Percentiles rank a stretch among this genome's conserved stretches.
Evolutionary conservation across 2,888 invertebrate species (phyloP).

Genomic region (Pheosia tremula): DNA sequence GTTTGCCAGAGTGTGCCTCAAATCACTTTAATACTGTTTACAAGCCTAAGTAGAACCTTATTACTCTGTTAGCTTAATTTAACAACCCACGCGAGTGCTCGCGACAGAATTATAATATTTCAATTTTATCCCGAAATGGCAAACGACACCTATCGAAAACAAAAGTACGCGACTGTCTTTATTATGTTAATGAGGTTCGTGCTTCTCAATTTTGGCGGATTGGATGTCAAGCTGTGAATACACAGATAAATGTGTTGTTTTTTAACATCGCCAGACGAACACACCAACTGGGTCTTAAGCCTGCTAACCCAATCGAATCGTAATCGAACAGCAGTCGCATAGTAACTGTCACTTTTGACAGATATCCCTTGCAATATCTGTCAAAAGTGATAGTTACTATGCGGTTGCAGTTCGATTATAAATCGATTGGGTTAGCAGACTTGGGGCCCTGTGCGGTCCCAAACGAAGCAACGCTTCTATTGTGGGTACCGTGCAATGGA

Average conservation of each 20-base stretch:
- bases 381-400: too few species aligned
- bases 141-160: slow-evolving; percentile 36
- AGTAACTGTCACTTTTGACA: too few species aligned
- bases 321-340: too few species aligned
- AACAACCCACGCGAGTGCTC: slow-evolving; percentile 10
- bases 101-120: slow-evolving; percentile 24
- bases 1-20: not conserved
- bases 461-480: too few species aligned
- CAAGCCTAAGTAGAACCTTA: slow-evolving; percentile 9
- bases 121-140: slow-evolving; percentile 11
- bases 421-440: too few species aligned
- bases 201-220: slow-evolving; percentile 55
- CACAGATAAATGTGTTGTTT: slow-evolving; percentile 7
- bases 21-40: not conserved
- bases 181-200: slow-evolving; percentile 61
- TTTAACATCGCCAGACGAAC: too few species aligned
- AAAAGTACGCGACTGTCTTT: slow-evolving; percentile 46
- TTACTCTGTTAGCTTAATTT: slow-evolving; percentile 15
- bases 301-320: too few species aligned
- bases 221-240: slow-evolving; percentile 35
- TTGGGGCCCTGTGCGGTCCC: too few species aligned
- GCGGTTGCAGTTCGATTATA: too few species aligned
- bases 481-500: too few species aligned
- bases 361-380: too few species aligned
- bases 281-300: too few species aligned